A percentile compares a stretch with the other conserved stretches of the same genome.
Evolutionary conservation across 2,113 vertebrate species (phyloP).

Genomic region (Lepus americanus): DNA sequence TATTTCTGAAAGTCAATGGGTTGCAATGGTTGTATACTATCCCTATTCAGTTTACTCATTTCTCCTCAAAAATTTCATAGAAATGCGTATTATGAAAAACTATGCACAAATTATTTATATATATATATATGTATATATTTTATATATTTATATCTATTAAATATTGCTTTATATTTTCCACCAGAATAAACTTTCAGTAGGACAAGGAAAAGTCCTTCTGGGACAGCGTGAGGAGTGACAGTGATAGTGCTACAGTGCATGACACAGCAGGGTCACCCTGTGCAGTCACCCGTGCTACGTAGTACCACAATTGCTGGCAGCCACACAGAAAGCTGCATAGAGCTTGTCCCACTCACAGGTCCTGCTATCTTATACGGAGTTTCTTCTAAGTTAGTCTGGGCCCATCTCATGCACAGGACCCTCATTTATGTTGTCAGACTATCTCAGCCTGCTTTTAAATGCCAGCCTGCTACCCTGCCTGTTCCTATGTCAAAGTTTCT

Average conservation of each 20-base stretch:
- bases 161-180: too few relatives aligned
- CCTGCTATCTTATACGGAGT: not conserved
- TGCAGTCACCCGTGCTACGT: not conserved
- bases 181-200: not conserved
- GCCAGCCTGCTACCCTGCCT: not conserved
- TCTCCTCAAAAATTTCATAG: too few relatives aligned
- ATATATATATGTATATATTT: too few relatives aligned
- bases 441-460: not conserved
- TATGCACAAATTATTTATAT: too few relatives aligned
- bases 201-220: not conserved
- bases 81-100: too few relatives aligned
- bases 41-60: not conserved
- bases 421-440: not conserved
- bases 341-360: not conserved
- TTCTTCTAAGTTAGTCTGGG: not conserved
- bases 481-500: not conserved
- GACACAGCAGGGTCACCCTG: not conserved
- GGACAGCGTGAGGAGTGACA: not conserved
- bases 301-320: not conserved
- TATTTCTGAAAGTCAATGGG: not conserved
- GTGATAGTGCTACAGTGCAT: not conserved
- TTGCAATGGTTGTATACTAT: not conserved
- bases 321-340: not conserved
- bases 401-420: too few relatives aligned
- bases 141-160: too few relatives aligned